Evolutionary conservation across 2,888 invertebrate genomes (phyloP), one percentile per base, ranked within the genome.

Genomic region (Willowsia nigromaculata): DNA sequence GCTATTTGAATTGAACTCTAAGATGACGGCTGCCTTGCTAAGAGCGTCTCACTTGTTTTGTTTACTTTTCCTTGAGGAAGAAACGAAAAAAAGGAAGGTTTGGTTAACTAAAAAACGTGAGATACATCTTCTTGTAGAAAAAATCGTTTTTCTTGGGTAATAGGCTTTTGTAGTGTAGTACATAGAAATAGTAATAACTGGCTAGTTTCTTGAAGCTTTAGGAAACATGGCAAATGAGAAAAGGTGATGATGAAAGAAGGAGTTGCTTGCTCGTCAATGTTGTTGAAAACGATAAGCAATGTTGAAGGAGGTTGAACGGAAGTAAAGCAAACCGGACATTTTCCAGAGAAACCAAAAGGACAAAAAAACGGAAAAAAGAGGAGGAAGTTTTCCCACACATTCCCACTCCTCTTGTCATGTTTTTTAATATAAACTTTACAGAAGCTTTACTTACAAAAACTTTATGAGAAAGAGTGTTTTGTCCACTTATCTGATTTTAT

Each of bases 241-340:
- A 65, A 74, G 74, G 74, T 74, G 74, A 47, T 47, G 74, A 47
- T 74, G 74, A 74, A 74, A 74, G 1, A 74, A 30, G 27, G 43
- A 43, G 47, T 74, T 50, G 47, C 25, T 22, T 47, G 74, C 68
- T 74, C 50, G 74, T 74, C 74, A 47, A 27, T 47, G n/a, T n/a
- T 47, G 47, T n/a, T 47, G 47, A 27, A 27, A 43, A 47, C 13
- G 65, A 33, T 65, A 43, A 74, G 47, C 5, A 71, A 30, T 15
- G 5, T 13, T 22, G 71, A 74, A 47, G 47, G 47, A 18, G 47
- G 74, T 74, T 74, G 74, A 74, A 47, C 47, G 74, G 74, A 74
- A 74, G 74, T 47, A 74, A 27, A 30, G 25, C 47, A 74, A 40
- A 71, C 7, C 43, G n/a, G 27, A 47, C 27, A 27, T 27, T 43